These are phyloP conservation scores for Psophia crepitans DNA, from an alignment of 2,113 vertebrate species.

Conservation along the genomic window DNA sequence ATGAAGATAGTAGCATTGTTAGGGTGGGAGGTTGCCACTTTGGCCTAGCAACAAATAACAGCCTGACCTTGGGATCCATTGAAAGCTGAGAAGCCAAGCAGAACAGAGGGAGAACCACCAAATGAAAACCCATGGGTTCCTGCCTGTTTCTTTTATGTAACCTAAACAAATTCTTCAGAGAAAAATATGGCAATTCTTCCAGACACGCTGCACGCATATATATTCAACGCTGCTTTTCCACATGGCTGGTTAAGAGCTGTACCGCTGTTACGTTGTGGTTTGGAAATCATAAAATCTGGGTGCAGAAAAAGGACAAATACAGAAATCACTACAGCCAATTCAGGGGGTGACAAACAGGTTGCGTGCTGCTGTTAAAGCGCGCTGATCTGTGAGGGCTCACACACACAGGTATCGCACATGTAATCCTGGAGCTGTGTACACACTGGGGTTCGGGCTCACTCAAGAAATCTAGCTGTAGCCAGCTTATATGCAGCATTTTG, in stretches of 20 bases:
- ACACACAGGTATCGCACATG: rapidly evolving
- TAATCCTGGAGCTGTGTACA: background rate
- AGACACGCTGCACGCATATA: background rate
- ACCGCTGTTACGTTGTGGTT: background rate
- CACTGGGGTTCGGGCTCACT: background rate
- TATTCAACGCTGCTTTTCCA: background rate
- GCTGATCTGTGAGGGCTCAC: background rate
- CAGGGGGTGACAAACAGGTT: background rate
- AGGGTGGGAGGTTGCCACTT: constrained; percentile 52
- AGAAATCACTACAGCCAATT: background rate
- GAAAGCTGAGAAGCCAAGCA: constrained; percentile 69
- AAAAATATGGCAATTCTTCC: constrained; percentile 28
- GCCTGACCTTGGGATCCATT: constrained; percentile 65
- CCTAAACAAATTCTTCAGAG: constrained; percentile 35
- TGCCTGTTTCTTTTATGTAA: constrained; percentile 48
- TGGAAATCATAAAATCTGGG: background rate
- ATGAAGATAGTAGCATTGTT: constrained; percentile 58
- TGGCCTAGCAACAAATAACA: constrained; percentile 66
- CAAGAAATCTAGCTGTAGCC: background rate
- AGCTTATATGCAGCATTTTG: background rate
- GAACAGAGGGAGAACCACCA: constrained; percentile 49
- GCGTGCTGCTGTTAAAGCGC: background rate
- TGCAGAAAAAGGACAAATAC: background rate
- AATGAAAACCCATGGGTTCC: constrained; percentile 31
- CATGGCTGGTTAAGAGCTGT: background rate